Percentiles rank a stretch among this genome's conserved stretches.
phyloP scores from a whole-genome alignment of 2,888 invertebrate species.

The Leucania comma region DNA sequence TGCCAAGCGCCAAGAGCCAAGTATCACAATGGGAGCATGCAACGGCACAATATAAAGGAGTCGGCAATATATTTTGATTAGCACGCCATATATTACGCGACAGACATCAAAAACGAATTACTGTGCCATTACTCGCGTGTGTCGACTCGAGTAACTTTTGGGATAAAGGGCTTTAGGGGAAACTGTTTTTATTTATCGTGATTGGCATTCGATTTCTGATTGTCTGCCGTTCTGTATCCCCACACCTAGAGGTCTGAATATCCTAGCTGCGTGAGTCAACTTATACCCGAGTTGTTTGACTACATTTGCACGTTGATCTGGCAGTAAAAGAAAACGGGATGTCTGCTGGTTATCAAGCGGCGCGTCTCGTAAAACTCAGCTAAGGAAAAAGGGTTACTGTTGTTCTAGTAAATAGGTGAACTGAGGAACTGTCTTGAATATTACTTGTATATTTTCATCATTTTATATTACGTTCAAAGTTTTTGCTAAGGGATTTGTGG shows the following conservation, averaged over 20 bases:
- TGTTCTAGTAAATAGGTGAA: conserved; percentile 35
- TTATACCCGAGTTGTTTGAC: conserved; percentile 25
- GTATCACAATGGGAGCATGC: conserved; percentile 70
- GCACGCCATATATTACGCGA: conserved; percentile 74
- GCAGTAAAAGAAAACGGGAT: conserved; percentile 50
- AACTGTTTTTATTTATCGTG: conserved; percentile 67
- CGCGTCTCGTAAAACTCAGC: conserved; percentile 34
- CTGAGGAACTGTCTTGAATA: conserved; percentile 1
- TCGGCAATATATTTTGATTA: conserved; percentile 82
- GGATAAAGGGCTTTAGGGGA: conserved; percentile 70
- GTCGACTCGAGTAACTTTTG: conserved; percentile 72
- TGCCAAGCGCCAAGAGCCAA: conserved; percentile 60
- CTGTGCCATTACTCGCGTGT: conserved; percentile 75
- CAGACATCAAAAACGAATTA: conserved; percentile 83
- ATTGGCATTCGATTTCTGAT: conserved; percentile 63
- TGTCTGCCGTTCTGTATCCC: conserved; percentile 47
- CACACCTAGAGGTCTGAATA: conserved; percentile 46
- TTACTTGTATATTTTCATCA: not conserved
- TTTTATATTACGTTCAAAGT: not conserved
- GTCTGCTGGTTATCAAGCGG: conserved; percentile 43
- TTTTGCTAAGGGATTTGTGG: not conserved
- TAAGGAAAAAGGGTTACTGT: conserved; percentile 22
- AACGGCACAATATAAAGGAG: conserved; percentile 72
- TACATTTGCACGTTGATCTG: conserved; percentile 56
- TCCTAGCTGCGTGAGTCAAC: conserved; percentile 17